Base-by-base conservation (phyloP, 30 jellyfish, hydroid and myxozoan species). In the Catostylus mosaicus region DNA sequence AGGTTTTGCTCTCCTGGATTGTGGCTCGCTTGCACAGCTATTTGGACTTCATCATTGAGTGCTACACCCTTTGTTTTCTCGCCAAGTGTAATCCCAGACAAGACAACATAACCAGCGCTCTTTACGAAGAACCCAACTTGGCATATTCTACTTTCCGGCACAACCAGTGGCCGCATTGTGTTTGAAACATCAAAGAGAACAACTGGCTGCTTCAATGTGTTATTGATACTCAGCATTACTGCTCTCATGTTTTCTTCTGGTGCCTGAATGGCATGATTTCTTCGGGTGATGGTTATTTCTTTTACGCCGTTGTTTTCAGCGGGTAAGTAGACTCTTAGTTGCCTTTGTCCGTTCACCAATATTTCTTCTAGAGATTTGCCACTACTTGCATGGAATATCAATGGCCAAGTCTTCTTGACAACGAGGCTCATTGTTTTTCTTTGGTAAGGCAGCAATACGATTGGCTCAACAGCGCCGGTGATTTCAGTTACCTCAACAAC, bases 331-430 rank as follows among this genome's bases (percentile, higher is more conserved):
- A 89, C 87, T 30, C 94, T 78, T 7, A 89, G 77, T 48, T 94
- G 96, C 22, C 93, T 85, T 37, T 94, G 99, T 19, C 99, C 99
- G 71, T 88, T 94, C 56, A 94, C 59, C 56, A 88, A 80, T 18
- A 89, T 38, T n/a, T 89, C 87, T 23, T 85, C 90, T 11, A 70
- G 51, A n/a, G 48, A 67, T 19, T 68, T 85, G 2, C 87, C 96
- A 60, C 91, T 84, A 60, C 48, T 61, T 22, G 97, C 99, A n/a
- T 88, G 86, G 71, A 94, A 82, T 20, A 78, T 67, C 85, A 94
- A 30, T 19, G 99, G 96, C 96, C 96, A 83, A 2, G 98, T 62
- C n/a, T 84, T 68, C 77, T 73, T 60, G 19, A 94, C 91, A 7
- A 89, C 47, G 34, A 89, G 47, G 9, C 78, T 27, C 40, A 79